Conservation (phyloP, 2,113 vertebrate species). For the Takifugu bimaculatus region DNA sequence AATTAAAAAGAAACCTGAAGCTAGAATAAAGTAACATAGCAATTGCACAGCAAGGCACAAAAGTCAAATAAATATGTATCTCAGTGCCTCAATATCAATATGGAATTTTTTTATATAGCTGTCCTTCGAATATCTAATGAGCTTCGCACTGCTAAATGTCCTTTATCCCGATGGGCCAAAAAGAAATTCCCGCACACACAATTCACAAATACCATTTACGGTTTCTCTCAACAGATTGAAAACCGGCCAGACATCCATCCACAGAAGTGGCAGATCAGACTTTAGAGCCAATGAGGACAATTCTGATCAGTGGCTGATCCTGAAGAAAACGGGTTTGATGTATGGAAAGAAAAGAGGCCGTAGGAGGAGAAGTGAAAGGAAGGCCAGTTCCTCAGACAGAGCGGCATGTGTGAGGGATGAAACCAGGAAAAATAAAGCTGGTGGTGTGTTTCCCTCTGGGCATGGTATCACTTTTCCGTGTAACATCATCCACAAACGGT, state of each 20-base stretch:
- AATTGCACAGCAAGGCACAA: too few species aligned
- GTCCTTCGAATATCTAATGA: too few species aligned
- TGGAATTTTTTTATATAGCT: too few species aligned
- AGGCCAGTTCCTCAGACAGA: slow-evolving; percentile 8
- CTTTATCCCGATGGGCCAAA: too few species aligned
- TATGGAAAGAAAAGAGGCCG: slow-evolving; percentile 7
- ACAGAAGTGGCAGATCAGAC: background rate
- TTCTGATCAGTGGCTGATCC: too few species aligned
- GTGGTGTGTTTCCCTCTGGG: slow-evolving; percentile 36
- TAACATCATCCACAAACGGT: slow-evolving; percentile 22
- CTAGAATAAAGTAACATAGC: too few species aligned
- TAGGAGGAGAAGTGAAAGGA: slow-evolving; percentile 28
- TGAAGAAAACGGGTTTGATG: background rate
- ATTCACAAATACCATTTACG: background rate
- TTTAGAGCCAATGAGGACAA: too few species aligned
- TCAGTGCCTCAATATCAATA: too few species aligned
- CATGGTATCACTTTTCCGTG: slow-evolving; percentile 43
- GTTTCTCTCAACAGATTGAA: background rate
- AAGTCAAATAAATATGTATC: too few species aligned
- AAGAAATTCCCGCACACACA: too few species aligned
- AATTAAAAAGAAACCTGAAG: too few species aligned
- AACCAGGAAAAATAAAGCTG: slow-evolving; percentile 40
- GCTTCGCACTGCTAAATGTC: too few species aligned
- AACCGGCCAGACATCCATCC: background rate
- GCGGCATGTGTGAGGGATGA: slow-evolving; percentile 10